Evolutionary conservation across 2,797 vertebrate species (phyloP), one percentile per base, ranked within the genome.

Genomic region (Chelmon rostratus): DNA sequence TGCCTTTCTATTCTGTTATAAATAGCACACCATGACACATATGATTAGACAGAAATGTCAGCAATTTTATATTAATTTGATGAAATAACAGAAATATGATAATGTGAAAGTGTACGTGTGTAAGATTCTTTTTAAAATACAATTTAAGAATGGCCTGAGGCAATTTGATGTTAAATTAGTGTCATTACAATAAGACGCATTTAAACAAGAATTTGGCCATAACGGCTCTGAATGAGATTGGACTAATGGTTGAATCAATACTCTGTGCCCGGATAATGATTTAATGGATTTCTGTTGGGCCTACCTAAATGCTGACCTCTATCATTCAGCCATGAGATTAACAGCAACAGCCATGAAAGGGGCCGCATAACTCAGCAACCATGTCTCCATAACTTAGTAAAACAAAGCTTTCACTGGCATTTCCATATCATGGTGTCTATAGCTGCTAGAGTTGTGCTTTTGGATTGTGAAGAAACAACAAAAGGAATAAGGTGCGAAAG

Each of bases 231-330:
- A 63, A 64, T 47, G 35, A 82, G 21, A 12, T 18, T 31, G 19
- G 19, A 16, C 37, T 68, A 54, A 58, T 35, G 56, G 23, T 3
- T 28, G 12, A 72, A 76, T 76, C 31, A 59, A 70, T 73, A 64
- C 42, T 47, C 28, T 62, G 19, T n/a, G 0, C 19, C 21, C 42
- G 31, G 21, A 67, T 58, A 52, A 66, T 44, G 23, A 65, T 21
- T 40, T 68, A n/a, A 46, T 69, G 44, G 33, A 54, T 66, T 58
- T 73, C 28, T 42, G 19, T 37, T 23, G 37, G 28, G 58, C 64
- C 23, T 31, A 47, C 10, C 33, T 11, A 38, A 69, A 42, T 5
- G 16, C 50, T 38, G 42, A 67, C 28, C 21, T 62, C 25, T 19
- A 18, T 44, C n/a, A 23, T 37, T 64, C 44, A 52, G 23, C 58